A percentile compares a stretch with the other conserved stretches of the same genome.
These are phyloP conservation scores for Pandemis corylana DNA, from an alignment of 2,888 invertebrate species.

Conservation along the genomic window DNA sequence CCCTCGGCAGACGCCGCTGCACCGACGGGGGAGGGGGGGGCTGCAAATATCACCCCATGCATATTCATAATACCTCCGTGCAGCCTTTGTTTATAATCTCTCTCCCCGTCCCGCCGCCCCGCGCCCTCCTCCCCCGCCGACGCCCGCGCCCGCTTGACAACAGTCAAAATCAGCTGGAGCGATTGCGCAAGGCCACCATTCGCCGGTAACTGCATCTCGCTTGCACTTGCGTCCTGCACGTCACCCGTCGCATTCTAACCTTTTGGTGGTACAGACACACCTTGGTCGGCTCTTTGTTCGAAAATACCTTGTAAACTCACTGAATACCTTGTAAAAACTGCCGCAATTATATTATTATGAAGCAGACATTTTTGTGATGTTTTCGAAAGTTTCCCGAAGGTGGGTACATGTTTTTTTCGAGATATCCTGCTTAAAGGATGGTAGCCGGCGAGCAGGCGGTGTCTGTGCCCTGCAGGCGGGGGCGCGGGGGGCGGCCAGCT, in stretches of 20 bases:
- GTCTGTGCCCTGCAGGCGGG: slow-evolving; percentile 26
- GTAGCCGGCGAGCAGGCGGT: slow-evolving; percentile 27
- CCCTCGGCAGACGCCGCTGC: neutral
- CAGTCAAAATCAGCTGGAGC: slow-evolving; percentile 42
- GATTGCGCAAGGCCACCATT: slow-evolving; percentile 27
- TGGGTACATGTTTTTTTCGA: slow-evolving; percentile 13
- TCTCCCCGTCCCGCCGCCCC: neutral
- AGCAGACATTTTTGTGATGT: neutral
- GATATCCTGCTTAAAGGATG: neutral
- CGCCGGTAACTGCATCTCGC: slow-evolving; percentile 35
- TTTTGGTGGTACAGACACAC: slow-evolving; percentile 30
- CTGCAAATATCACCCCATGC: slow-evolving; percentile 35
- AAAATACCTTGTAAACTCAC: neutral
- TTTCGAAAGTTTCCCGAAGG: neutral
- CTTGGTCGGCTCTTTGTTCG: slow-evolving; percentile 31
- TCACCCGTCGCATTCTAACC: slow-evolving; percentile 15
- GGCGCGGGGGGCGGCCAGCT: slow-evolving; percentile 29
- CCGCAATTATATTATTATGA: neutral
- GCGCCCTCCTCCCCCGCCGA: slow-evolving; percentile 4
- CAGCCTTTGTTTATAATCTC: slow-evolving; percentile 36
- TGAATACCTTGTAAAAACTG: neutral
- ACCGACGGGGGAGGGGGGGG: slow-evolving; percentile 1
- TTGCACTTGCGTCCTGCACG: neutral
- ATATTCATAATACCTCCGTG: slow-evolving; percentile 33
- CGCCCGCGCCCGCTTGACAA: slow-evolving; percentile 28